phyloP scores from a whole-genome alignment of 2,888 invertebrate species.

The Mythimna vitellina region DNA sequence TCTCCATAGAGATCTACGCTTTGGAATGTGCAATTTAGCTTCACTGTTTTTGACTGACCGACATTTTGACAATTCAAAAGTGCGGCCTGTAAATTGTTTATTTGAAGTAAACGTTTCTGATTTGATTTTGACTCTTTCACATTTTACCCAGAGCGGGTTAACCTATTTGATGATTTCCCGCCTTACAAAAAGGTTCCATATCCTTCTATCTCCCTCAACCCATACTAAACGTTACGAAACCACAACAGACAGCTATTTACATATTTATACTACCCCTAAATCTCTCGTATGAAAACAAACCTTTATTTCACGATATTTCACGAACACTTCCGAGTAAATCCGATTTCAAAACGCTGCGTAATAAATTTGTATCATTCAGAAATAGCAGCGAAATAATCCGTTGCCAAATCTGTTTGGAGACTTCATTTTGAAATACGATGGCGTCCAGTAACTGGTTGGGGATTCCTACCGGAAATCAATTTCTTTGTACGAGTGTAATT shows the following conservation, averaged over 20 bases:
- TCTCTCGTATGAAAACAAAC: constrained; percentile 22
- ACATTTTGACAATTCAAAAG: too few species aligned
- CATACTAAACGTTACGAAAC: constrained; percentile 15
- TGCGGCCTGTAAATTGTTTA: too few species aligned
- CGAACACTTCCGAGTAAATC: constrained; percentile 43
- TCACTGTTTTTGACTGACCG: too few species aligned
- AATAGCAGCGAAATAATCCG: constrained; percentile 51
- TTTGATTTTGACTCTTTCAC: too few species aligned
- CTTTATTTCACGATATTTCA: constrained; percentile 12
- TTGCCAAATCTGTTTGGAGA: constrained; percentile 41
- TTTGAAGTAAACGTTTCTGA: too few species aligned
- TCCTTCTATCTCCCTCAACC: neutral
- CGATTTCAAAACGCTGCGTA: constrained; percentile 29
- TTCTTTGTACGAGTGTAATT: constrained; percentile 15
- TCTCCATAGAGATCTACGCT: too few species aligned
- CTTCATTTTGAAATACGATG: constrained; percentile 52
- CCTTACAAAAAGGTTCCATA: neutral
- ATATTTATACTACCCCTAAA: constrained; percentile 6
- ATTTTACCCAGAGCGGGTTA: too few species aligned
- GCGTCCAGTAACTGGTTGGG: constrained; percentile 38
- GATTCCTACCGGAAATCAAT: constrained; percentile 29
- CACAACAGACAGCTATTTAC: constrained; percentile 17
- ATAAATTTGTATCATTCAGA: constrained; percentile 47
- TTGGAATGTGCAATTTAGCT: too few species aligned
- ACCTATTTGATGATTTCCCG: too few species aligned